These are phyloP conservation scores for Xenopus laevis DNA, from an alignment of 2,113 vertebrate genomes.

Conservation along the genomic window DNA sequence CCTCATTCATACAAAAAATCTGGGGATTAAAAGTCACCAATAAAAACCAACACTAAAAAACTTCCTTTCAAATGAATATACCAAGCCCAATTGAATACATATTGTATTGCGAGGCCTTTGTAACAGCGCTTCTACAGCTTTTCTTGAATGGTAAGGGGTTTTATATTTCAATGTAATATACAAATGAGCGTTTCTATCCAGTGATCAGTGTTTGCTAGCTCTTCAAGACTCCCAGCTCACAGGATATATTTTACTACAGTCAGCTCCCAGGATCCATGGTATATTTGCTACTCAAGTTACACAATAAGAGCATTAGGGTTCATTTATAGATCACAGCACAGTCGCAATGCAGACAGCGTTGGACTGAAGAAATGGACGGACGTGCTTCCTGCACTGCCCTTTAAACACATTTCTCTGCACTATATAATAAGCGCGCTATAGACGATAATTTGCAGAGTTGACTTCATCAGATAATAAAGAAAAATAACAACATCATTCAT, in stretches of 20 bases:
- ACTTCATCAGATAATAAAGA: too few relatives aligned
- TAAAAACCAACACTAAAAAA: too few relatives aligned
- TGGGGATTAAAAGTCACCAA: too few relatives aligned
- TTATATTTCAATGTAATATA: neutral
- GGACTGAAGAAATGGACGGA: neutral
- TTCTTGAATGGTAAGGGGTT: too few relatives aligned
- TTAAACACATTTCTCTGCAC: neutral
- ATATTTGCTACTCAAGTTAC: neutral
- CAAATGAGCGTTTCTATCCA: neutral
- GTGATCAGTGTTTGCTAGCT: neutral
- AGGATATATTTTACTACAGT: neutral
- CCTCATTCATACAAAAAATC: too few relatives aligned
- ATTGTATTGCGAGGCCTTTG: too few relatives aligned
- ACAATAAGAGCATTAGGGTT: constrained; percentile 9
- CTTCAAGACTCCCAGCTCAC: neutral
- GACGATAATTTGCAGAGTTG: too few relatives aligned
- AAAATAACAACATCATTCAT: too few relatives aligned
- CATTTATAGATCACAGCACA: constrained; percentile 6
- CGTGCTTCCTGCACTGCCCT: neutral
- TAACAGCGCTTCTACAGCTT: too few relatives aligned
- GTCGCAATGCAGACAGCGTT: neutral
- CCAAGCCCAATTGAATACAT: too few relatives aligned
- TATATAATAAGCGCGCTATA: too few relatives aligned
- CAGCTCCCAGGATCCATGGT: neutral
- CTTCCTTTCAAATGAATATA: too few relatives aligned